Conservation (phyloP, 1,140 invertebrate species). For the Batillaria attramentaria region DNA sequence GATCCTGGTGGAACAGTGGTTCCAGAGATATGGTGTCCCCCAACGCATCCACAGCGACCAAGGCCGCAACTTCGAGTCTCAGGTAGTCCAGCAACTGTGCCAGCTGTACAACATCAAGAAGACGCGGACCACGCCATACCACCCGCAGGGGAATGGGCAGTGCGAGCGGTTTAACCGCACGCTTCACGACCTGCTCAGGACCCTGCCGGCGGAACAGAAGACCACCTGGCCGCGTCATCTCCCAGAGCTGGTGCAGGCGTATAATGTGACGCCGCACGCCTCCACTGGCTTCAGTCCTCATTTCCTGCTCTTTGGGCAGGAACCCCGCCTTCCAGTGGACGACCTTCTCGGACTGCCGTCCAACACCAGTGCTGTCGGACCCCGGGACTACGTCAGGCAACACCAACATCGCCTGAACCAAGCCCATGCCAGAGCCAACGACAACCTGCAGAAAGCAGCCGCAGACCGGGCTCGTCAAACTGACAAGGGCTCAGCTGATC, state of each 20-base stretch:
- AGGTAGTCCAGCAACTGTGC: conserved; percentile 37
- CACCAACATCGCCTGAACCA: not conserved
- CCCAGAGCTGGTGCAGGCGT: conserved; percentile 35
- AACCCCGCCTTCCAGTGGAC: not conserved
- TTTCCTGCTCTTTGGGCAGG: conserved; percentile 38
- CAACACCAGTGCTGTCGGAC: too few relatives aligned
- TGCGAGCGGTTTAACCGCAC: conserved; percentile 50
- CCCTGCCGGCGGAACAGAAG: conserved; percentile 31
- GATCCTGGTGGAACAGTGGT: conserved; percentile 36
- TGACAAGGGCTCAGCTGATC: too few relatives aligned
- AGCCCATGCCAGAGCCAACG: too few relatives aligned
- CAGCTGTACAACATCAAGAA: conserved; percentile 39
- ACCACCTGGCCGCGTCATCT: conserved; percentile 36
- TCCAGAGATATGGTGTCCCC: conserved; percentile 36
- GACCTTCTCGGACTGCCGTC: not conserved
- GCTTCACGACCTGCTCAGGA: conserved; percentile 43
- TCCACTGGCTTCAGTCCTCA: conserved; percentile 33
- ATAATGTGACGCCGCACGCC: conserved; percentile 37
- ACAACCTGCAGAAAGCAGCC: too few relatives aligned
- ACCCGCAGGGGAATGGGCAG: conserved; percentile 44
- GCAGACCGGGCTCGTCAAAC: too few relatives aligned
- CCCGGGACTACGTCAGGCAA: not conserved
- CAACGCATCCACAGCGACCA: conserved; percentile 37
- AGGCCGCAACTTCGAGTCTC: conserved; percentile 37
- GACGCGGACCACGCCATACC: conserved; percentile 41